These are phyloP conservation scores for Drosophila triauraria DNA, from an alignment of 1,140 invertebrate species.

Conservation along the genomic window DNA sequence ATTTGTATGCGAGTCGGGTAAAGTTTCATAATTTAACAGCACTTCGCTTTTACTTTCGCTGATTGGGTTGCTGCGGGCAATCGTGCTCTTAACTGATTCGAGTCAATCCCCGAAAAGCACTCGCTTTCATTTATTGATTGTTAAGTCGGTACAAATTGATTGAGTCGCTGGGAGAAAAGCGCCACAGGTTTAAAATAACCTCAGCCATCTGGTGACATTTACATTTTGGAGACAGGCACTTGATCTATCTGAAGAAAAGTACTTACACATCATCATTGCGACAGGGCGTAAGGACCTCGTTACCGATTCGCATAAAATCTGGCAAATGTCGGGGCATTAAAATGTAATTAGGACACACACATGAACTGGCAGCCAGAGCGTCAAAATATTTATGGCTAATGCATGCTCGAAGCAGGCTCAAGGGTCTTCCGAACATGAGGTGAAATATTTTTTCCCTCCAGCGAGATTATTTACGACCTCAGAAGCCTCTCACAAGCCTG, in stretches of 20 bases:
- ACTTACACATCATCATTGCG: constrained; percentile 15
- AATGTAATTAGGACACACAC: constrained; percentile 61
- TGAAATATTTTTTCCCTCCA: constrained; percentile 5
- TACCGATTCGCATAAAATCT: constrained; percentile 50
- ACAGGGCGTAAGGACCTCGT: constrained; percentile 32
- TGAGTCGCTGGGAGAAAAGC: neutral
- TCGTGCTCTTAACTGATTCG: constrained; percentile 30
- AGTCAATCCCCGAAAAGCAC: constrained; percentile 11
- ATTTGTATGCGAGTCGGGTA: constrained; percentile 36
- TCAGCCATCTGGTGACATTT: neutral
- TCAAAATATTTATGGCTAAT: constrained; percentile 50
- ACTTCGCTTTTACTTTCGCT: constrained; percentile 45
- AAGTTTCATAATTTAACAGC: constrained; percentile 47
- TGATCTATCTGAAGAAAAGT: constrained; percentile 12
- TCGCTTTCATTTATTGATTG: constrained; percentile 32
- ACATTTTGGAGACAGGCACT: neutral
- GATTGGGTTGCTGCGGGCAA: constrained; percentile 31
- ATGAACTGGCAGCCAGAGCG: constrained; percentile 3
- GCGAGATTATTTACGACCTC: constrained; percentile 32
- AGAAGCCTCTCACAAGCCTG: neutral
- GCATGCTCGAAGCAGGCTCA: constrained; percentile 40
- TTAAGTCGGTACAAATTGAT: constrained; percentile 24
- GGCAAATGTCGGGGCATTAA: constrained; percentile 51
- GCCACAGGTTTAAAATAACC: constrained; percentile 4
- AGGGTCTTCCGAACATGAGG: constrained; percentile 19